phyloP scores from a whole-genome alignment of 2,888 invertebrate species.

The Plagodis pulveraria region DNA sequence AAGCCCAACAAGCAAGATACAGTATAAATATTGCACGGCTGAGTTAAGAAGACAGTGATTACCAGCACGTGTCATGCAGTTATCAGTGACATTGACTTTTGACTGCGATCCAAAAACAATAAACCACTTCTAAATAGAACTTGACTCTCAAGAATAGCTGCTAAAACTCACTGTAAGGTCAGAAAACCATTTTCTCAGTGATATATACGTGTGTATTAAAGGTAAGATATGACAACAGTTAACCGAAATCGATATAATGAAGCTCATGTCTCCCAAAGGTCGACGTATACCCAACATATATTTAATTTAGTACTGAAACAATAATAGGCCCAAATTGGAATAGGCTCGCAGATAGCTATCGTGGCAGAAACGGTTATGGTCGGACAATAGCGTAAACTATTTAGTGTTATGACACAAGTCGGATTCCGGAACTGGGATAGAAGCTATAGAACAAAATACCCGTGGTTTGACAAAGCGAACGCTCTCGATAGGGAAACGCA shows the following conservation, averaged over 20 bases:
- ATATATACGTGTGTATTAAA: not conserved
- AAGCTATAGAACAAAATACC: slow-evolving; percentile 44
- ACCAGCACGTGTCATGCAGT: too few relatives aligned
- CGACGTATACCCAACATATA: slow-evolving; percentile 25
- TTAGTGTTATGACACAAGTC: slow-evolving; percentile 44
- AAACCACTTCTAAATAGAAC: too few relatives aligned
- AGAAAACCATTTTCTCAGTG: too few relatives aligned
- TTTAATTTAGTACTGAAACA: slow-evolving; percentile 34
- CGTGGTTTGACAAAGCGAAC: slow-evolving; percentile 48
- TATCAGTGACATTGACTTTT: too few relatives aligned
- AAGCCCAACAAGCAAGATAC: too few relatives aligned
- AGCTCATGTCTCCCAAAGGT: slow-evolving; percentile 19
- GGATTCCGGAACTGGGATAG: slow-evolving; percentile 38
- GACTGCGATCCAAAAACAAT: too few relatives aligned
- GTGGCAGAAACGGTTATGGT: slow-evolving; percentile 34
- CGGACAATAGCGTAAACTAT: slow-evolving; percentile 44
- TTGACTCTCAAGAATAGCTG: too few relatives aligned
- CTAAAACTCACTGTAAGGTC: too few relatives aligned
- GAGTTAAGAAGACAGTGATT: too few relatives aligned
- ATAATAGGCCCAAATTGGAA: slow-evolving; percentile 36
- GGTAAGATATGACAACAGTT: slow-evolving; percentile 1
- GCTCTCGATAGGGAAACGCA: slow-evolving; percentile 41
- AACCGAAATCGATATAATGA: slow-evolving; percentile 8
- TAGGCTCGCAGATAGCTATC: slow-evolving; percentile 31
- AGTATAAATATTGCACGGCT: too few relatives aligned